These are phyloP conservation scores for Equus przewalskii DNA, from an alignment of 2,113 vertebrate species.

Conservation along the genomic window DNA sequence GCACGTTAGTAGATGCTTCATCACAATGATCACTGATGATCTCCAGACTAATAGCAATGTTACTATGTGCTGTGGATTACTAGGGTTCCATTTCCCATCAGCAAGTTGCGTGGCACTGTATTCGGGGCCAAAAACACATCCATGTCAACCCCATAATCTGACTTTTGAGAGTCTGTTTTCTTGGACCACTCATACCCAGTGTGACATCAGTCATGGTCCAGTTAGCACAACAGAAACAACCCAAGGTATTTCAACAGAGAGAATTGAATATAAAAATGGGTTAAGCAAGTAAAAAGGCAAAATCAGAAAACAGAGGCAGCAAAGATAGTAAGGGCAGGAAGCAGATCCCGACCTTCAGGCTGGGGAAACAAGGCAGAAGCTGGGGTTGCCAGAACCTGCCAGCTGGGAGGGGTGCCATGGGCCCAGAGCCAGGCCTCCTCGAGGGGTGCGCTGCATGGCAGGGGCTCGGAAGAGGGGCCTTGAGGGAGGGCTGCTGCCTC, in stretches of 20 bases:
- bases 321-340: neutral
- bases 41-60: neutral
- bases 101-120: neutral
- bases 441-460: neutral
- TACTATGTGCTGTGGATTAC: fast-evolving
- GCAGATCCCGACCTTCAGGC: neutral
- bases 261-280: neutral
- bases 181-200: neutral
- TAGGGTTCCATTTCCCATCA: neutral
- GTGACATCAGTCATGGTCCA: neutral
- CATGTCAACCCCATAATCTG: too few relatives aligned
- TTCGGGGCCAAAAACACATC: neutral
- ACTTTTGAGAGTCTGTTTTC: neutral
- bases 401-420: neutral
- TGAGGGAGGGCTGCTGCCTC: neutral
- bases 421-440: neutral
- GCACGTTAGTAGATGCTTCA: neutral
- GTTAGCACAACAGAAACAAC: neutral
- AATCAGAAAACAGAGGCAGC: neutral
- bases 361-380: neutral
- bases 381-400: neutral
- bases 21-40: neutral
- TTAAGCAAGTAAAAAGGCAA: neutral
- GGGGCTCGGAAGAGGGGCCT: neutral
- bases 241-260: neutral